A percentile compares a stretch with the other conserved stretches of the same genome.
These are phyloP conservation scores for Periophthalmus modestus DNA, from an alignment of 2,113 vertebrate genomes.

Conservation along the genomic window DNA sequence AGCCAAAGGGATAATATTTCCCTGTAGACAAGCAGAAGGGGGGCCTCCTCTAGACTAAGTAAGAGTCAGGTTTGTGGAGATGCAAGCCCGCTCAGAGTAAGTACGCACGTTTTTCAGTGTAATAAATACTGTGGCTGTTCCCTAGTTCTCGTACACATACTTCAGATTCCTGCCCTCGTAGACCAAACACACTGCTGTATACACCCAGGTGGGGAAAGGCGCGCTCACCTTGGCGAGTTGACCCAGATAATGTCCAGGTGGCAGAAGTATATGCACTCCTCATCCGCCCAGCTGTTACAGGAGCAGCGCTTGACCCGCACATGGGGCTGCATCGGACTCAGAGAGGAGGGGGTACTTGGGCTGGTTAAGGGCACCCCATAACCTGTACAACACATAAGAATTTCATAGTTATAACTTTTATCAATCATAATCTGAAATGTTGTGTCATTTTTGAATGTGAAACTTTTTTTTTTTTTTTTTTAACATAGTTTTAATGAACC, in stretches of 20 bases:
- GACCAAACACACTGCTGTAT: background rate
- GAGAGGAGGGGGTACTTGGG: background rate
- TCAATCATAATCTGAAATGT: background rate
- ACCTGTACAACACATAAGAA: conserved; percentile 63
- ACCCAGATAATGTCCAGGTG: conserved; percentile 98
- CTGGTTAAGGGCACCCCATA: conserved; percentile 65
- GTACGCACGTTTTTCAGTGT: no score
- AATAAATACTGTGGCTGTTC: background rate
- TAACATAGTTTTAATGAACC: no score
- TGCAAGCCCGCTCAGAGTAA: no score
- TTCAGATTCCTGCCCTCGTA: background rate
- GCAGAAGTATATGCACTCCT: conserved; percentile 97
- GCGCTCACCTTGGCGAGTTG: conserved; percentile 89
- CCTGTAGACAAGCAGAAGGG: no score
- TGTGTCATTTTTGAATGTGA: no score
- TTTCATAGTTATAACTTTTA: conserved; percentile 11
- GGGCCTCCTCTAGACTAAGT: no score
- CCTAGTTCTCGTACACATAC: background rate
- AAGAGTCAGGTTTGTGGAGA: no score
- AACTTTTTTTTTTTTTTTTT: no score
- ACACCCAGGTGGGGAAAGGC: background rate
- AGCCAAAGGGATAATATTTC: no score
- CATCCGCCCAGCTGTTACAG: conserved; percentile 91
- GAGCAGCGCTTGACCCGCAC: conserved; percentile 88
- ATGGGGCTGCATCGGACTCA: conserved; percentile 30